Conservation (phyloP, 2,888 invertebrate genomes). For the Folsomia manolachei region DNA sequence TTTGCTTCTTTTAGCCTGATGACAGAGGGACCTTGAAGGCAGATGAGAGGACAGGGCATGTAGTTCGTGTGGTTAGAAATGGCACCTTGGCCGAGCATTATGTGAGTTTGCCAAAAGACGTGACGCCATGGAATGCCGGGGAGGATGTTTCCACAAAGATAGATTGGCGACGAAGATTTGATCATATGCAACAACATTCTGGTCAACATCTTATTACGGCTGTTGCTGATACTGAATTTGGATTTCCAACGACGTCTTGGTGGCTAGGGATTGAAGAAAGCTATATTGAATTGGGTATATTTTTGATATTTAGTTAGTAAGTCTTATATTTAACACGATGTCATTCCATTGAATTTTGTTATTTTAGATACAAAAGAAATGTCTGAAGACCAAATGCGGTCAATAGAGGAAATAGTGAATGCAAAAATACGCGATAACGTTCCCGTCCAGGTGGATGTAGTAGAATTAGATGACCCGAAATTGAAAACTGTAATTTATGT, state of each 20-base stretch:
- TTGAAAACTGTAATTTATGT: constrained; percentile 55
- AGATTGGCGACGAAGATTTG: constrained; percentile 75
- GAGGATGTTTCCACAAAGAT: constrained; percentile 63
- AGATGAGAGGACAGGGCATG: constrained; percentile 60
- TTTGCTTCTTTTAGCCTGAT: constrained; percentile 66
- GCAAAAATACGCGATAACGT: constrained; percentile 65
- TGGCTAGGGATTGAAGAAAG: constrained; percentile 74
- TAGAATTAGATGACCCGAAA: constrained; percentile 63
- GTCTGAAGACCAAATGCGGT: constrained; percentile 56
- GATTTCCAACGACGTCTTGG: constrained; percentile 73
- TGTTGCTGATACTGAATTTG: constrained; percentile 67
- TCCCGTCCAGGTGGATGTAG: constrained; percentile 65
- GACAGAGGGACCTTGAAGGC: constrained; percentile 70
- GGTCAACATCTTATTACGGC: constrained; percentile 83
- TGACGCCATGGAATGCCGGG: constrained; percentile 62
- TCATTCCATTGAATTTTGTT: background rate
- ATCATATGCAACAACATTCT: constrained; percentile 91
- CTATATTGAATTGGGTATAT: constrained; percentile 65
- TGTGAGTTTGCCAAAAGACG: constrained; percentile 53
- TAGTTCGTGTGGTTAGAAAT: constrained; percentile 67
- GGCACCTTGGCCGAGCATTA: constrained; percentile 73
- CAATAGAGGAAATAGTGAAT: constrained; percentile 66
- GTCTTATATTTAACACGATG: too few relatives aligned
- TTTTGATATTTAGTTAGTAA: background rate
- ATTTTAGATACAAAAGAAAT: constrained; percentile 59